Evolutionary conservation across 2,888 invertebrate species (phyloP).

Genomic region (Pediacus dermestoides): DNA sequence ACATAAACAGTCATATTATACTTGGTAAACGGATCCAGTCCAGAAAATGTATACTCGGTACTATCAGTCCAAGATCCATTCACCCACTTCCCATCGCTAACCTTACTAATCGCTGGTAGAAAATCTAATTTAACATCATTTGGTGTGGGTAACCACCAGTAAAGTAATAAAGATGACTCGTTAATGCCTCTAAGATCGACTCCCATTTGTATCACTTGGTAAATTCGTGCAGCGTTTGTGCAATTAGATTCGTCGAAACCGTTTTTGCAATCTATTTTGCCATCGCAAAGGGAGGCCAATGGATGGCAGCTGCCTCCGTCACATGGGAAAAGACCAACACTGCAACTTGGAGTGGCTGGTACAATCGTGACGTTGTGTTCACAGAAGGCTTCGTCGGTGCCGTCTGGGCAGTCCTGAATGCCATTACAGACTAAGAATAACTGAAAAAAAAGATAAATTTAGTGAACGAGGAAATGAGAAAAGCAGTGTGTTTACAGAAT

Average conservation of each 20-base stretch:
- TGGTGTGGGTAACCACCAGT: conserved; percentile 58
- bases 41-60: conserved; percentile 58
- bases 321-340: conserved; percentile 55
- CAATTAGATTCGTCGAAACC: conserved; percentile 72
- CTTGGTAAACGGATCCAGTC: conserved; percentile 65
- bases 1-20: conserved; percentile 80
- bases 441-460: conserved; percentile 25
- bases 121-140: conserved; percentile 56
- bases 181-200: conserved; percentile 63
- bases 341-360: conserved; percentile 52
- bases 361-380: conserved; percentile 40
- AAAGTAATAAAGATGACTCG: conserved; percentile 60
- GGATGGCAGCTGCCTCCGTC: conserved; percentile 61
- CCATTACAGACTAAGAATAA: conserved; percentile 53
- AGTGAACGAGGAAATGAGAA: background rate
- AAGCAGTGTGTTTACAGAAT: conserved; percentile 18
- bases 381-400: conserved; percentile 52
- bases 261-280: conserved; percentile 67
- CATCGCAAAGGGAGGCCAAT: conserved; percentile 62
- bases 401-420: conserved; percentile 55
- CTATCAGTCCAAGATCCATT: conserved; percentile 64
- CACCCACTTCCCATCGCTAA: conserved; percentile 54
- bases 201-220: conserved; percentile 58
- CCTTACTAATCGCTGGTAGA: conserved; percentile 64
- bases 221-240: conserved; percentile 44